Base-by-base conservation (phyloP, 2,797 vertebrate genomes). In the Kryptopterus vitreolus region DNA sequence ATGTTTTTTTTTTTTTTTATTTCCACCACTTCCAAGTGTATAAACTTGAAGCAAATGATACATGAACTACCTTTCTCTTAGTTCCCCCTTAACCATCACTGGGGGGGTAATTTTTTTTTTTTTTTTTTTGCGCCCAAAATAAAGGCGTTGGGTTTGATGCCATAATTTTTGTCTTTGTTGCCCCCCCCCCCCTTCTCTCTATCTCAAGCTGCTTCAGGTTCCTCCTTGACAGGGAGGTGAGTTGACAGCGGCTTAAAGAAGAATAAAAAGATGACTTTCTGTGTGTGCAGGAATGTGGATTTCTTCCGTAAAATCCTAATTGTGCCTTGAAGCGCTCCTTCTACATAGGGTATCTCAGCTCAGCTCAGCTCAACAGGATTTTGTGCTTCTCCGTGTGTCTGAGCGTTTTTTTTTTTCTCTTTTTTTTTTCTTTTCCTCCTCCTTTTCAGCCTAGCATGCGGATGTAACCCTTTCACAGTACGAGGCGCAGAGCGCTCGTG, bases 261-360 rank as follows among this genome's bases (percentile, higher is more conserved):
- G 88, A 90, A 91, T 88, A 93, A 93, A 94, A 87, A 93, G 92
- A 93, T 85, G 89, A 92, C 90, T 91, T 93, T 92, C 85, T 93
- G 89, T 93, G 92, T 94, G 93, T 94, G 91, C 92, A 90, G 93
- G 93, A 94, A 95, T 95, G 93, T 93, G 93, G 92, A 94, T 94
- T 92, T 93, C 92, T 91, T 90, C 93, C 92, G 91, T 94, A 93
- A 94, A 94, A 95, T 95, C 93, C 93, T 95, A 95, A 95, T 94
- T 95, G 93, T 95, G 93, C 93, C 94, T 94, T 88, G 91, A 91
- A 95, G 93, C 93, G 90, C 92, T 94, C 91, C 88, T 93, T 85
- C 85, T 86, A 86, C 89, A 85, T 82, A 92, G 92, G 92, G 91
- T 93, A 94, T 92, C 91, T 92, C 82, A 86, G 92, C 92, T 94